Conservation (phyloP, 2,113 vertebrate species). For the Rhinoderma darwinii region DNA sequence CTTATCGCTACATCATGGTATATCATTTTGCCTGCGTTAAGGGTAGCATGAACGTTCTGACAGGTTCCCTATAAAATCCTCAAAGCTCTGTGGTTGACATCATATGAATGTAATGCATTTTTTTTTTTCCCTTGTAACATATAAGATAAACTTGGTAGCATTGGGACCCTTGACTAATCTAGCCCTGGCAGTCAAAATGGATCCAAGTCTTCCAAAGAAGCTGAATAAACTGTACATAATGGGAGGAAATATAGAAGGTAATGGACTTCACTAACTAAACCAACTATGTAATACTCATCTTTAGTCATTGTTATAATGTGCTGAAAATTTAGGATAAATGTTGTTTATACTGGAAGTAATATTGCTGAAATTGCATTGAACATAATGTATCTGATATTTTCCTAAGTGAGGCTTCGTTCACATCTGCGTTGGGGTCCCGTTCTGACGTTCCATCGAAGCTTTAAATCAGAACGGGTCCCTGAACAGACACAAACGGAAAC, state of each 20-base stretch:
- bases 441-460: no score
- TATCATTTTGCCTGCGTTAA: background rate
- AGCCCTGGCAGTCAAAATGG: constrained; percentile 74
- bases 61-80: no score
- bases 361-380: no score
- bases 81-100: background rate
- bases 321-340: no score
- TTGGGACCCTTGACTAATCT: constrained; percentile 76
- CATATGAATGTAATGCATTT: background rate
- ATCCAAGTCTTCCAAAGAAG: constrained; percentile 73
- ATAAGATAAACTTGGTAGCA: constrained; percentile 65
- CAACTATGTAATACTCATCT: background rate
- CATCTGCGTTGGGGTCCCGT: no score
- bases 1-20: background rate
- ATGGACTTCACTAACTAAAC: constrained; percentile 18
- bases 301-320: background rate
- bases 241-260: constrained; percentile 77
- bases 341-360: no score
- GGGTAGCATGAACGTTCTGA: no score
- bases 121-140: background rate
- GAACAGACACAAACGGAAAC: no score
- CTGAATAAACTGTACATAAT: constrained; percentile 73
- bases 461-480: no score
- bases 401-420: no score
- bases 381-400: no score